phyloP scores from a whole-genome alignment of 2,113 vertebrate species.

The Eurypyga helias region DNA sequence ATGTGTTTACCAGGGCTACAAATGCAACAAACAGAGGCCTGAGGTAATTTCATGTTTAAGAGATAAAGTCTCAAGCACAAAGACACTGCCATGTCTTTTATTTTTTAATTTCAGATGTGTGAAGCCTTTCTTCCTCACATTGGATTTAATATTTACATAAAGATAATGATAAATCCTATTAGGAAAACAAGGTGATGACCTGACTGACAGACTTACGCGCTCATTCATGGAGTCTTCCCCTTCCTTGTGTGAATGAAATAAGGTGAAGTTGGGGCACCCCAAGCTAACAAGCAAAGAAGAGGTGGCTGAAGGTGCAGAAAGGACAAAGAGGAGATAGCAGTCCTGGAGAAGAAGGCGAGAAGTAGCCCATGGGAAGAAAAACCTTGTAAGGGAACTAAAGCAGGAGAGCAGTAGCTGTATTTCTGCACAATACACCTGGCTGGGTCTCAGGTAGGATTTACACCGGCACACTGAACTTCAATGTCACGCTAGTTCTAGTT shows the following conservation, averaged over 20 bases:
- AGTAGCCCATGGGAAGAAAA: neutral
- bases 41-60: neutral
- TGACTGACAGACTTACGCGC: neutral
- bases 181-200: neutral
- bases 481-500: neutral
- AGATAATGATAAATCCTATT: neutral
- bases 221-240: neutral
- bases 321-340: neutral
- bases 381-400: neutral
- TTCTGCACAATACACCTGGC: neutral
- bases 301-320: neutral
- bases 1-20: neutral
- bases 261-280: neutral
- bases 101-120: neutral
- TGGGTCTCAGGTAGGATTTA: neutral
- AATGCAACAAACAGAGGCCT: neutral
- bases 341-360: neutral
- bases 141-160: neutral
- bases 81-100: neutral
- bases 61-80: neutral
- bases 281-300: neutral
- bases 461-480: neutral
- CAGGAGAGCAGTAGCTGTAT: neutral
- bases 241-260: neutral
- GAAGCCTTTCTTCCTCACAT: neutral